Percentiles rank a stretch among this genome's conserved stretches.
These are phyloP conservation scores for Acanthopleura granulata DNA, from an alignment of 2,888 invertebrate genomes.

Conservation along the genomic window DNA sequence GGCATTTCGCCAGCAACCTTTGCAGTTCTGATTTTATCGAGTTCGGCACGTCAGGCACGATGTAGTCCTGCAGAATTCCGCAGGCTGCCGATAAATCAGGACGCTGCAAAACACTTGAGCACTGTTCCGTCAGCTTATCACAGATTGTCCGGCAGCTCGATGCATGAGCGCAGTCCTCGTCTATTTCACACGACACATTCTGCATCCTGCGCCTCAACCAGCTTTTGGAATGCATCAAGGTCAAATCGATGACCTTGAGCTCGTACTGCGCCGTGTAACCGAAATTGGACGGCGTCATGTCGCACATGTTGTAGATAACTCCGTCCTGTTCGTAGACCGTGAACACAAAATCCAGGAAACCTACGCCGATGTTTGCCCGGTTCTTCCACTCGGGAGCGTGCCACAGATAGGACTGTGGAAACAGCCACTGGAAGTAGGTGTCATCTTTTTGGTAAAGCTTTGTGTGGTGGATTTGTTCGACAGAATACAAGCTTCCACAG, in stretches of 20 bases:
- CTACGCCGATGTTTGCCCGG: constrained; percentile 8
- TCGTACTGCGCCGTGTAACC: constrained; percentile 3
- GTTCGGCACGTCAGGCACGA: background rate
- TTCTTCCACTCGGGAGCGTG: background rate
- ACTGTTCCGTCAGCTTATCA: background rate
- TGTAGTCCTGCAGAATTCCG: constrained; percentile 7
- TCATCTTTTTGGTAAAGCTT: background rate
- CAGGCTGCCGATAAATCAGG: constrained; percentile 1
- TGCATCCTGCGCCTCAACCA: constrained; percentile 5
- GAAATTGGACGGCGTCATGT: background rate
- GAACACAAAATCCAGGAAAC: constrained; percentile 1
- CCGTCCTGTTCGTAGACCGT: constrained; percentile 9
- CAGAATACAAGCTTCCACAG: constrained; percentile 12
- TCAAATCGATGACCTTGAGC: background rate
- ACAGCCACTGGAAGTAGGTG: background rate
- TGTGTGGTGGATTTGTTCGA: background rate
- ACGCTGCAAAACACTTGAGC: background rate
- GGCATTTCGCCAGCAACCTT: background rate
- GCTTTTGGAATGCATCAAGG: background rate
- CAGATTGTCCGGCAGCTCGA: constrained; percentile 4
- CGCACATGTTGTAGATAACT: background rate
- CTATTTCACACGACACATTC: background rate
- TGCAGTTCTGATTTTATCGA: background rate
- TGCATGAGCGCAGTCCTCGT: background rate
- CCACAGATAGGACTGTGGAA: constrained; percentile 10